These are phyloP conservation scores for Strigops habroptila DNA, from an alignment of 2,113 vertebrate genomes.

Conservation along the genomic window DNA sequence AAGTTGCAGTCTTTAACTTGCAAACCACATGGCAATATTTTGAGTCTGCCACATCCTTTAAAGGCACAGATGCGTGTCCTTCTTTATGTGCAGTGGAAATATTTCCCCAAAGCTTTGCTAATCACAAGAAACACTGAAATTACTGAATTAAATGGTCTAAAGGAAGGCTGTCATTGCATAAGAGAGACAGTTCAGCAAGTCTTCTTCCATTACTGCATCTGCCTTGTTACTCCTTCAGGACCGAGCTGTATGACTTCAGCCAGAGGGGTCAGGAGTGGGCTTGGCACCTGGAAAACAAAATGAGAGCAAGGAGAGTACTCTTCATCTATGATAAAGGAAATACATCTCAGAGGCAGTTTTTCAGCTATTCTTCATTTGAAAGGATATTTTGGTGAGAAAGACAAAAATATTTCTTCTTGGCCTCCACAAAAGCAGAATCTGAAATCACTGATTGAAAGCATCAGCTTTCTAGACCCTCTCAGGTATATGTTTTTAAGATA, in stretches of 20 bases:
- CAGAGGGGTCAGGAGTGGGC: neutral
- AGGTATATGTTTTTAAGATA: neutral
- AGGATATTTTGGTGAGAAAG: neutral
- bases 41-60: slow-evolving; percentile 35
- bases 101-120: slow-evolving; percentile 45
- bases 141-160: neutral
- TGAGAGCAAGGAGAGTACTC: neutral
- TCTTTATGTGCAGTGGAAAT: neutral
- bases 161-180: neutral
- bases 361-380: neutral
- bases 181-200: neutral
- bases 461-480: neutral
- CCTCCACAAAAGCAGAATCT: neutral
- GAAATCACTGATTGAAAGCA: neutral
- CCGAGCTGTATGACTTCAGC: neutral
- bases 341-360: neutral
- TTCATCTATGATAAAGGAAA: neutral
- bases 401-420: neutral
- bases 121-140: slow-evolving; percentile 13
- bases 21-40: slow-evolving; percentile 37
- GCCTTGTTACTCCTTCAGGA: neutral
- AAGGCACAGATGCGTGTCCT: slow-evolving; percentile 18
- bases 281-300: neutral
- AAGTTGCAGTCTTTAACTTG: slow-evolving; percentile 28
- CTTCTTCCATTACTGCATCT: neutral